Conservation (phyloP, 2,113 vertebrate species). For the Pollimyrus isidori region DNA sequence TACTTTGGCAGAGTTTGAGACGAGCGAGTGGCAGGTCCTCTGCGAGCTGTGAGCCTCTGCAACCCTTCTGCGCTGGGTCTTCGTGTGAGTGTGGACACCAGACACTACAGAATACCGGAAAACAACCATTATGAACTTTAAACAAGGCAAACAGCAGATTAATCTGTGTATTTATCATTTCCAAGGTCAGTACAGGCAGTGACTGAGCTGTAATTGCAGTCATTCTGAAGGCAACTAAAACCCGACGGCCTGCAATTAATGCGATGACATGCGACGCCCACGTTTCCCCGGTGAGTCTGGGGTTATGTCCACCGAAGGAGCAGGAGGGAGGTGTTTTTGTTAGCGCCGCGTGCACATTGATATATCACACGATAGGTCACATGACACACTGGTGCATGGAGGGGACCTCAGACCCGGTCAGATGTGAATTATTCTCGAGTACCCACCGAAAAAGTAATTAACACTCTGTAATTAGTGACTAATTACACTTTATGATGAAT, state of each 20-base stretch:
- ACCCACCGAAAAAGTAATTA: slow-evolving; percentile 65
- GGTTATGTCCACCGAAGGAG: not conserved
- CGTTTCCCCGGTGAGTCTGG: not conserved
- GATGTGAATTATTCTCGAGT: slow-evolving; percentile 53
- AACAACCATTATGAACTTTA: slow-evolving; percentile 17
- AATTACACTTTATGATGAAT: slow-evolving; percentile 62
- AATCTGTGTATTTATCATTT: not conserved
- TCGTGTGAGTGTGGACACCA: not conserved
- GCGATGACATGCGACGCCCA: not conserved
- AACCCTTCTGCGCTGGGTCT: no score
- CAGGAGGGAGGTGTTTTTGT: not conserved
- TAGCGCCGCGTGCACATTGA: slow-evolving; percentile 26
- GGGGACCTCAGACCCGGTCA: slow-evolving; percentile 44
- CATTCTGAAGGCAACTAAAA: not conserved
- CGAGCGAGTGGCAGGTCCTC: not conserved
- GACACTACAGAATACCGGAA: not conserved
- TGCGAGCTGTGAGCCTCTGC: not conserved
- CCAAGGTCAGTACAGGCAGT: not conserved
- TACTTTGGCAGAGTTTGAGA: not conserved
- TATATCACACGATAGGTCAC: not conserved
- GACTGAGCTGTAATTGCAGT: not conserved
- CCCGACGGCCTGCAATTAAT: not conserved
- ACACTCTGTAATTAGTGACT: slow-evolving; percentile 62
- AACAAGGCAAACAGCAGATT: not conserved
- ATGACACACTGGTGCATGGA: slow-evolving; percentile 17